Conservation (phyloP, 2,113 vertebrate species). For the Struthidea cinerea region DNA sequence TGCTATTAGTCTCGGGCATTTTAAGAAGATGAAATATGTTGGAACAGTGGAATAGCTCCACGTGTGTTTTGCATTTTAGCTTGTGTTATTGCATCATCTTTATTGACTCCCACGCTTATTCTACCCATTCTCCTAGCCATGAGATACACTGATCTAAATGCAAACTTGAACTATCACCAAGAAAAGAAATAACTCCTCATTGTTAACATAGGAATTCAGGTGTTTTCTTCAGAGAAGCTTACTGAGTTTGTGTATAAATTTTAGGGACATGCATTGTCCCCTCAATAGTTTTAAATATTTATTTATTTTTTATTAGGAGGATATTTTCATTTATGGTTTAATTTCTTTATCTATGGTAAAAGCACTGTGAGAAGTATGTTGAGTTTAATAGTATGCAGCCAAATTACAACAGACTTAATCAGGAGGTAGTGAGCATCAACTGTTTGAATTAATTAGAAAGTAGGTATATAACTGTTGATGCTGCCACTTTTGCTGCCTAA, state of each 20-base stretch:
- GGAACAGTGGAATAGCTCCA: background rate
- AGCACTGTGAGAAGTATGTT: background rate
- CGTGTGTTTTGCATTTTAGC: background rate
- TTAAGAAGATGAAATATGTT: background rate
- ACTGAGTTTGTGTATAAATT: background rate
- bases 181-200: background rate
- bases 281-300: background rate
- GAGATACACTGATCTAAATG: background rate
- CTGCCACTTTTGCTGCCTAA: background rate
- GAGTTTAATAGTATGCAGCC: background rate
- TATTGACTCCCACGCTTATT: background rate
- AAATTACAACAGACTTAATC: constrained; percentile 23
- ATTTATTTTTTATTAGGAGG: background rate
- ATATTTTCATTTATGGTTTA: background rate
- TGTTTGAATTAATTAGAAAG: constrained; percentile 38
- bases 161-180: background rate
- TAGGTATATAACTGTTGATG: background rate
- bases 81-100: background rate
- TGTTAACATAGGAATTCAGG: background rate
- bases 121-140: background rate
- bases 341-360: background rate
- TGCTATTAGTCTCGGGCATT: background rate
- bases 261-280: background rate
- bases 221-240: background rate
- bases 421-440: background rate